phyloP scores from a whole-genome alignment of 2,888 invertebrate species.

The Agrochola lychnidis region DNA sequence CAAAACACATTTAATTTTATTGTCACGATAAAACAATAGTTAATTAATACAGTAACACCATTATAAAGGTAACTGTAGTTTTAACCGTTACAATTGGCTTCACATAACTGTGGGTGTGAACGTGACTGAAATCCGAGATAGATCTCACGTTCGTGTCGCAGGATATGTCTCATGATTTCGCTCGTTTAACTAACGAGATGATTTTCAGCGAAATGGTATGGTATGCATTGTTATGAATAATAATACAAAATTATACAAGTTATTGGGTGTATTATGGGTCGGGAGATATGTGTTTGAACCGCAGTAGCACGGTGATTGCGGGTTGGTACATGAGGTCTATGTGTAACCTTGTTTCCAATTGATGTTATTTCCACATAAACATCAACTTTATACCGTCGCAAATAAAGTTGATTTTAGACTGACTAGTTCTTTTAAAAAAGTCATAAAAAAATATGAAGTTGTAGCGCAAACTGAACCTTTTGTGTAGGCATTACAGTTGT shows the following conservation, averaged over 20 bases:
- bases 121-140: constrained; percentile 58
- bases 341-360: too few relatives aligned
- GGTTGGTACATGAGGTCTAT: background rate
- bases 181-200: constrained; percentile 56
- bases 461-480: too few relatives aligned
- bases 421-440: too few relatives aligned
- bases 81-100: constrained; percentile 43
- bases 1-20: background rate
- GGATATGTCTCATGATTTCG: constrained; percentile 53
- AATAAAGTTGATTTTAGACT: too few relatives aligned
- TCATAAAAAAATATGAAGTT: too few relatives aligned
- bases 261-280: constrained; percentile 5
- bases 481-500: too few relatives aligned
- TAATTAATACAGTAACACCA: constrained; percentile 33
- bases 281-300: background rate
- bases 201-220: constrained; percentile 31
- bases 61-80: constrained; percentile 32
- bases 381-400: too few relatives aligned
- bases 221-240: constrained; percentile 43
- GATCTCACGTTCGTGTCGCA: constrained; percentile 46
- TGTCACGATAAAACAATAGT: background rate
- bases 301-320: background rate
- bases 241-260: constrained; percentile 14
- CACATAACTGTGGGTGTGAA: constrained; percentile 50
- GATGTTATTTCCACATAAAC: too few relatives aligned